A percentile compares a stretch with the other conserved stretches of the same genome.
phyloP scores from a whole-genome alignment of 1,140 invertebrate species.

The Chironomus striatipennis region DNA sequence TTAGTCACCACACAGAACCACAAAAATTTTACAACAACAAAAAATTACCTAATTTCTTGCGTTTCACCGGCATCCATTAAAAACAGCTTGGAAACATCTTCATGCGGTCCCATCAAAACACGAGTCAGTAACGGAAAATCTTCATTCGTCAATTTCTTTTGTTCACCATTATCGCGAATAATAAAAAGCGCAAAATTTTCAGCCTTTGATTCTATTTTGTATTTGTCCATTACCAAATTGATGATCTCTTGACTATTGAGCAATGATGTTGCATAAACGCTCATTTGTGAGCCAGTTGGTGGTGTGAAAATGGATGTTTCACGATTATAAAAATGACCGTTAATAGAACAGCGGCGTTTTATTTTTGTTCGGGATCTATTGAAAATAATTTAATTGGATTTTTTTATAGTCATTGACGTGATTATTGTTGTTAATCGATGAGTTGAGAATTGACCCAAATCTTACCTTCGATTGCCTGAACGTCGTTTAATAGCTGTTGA shows the following conservation, averaged over 20 bases:
- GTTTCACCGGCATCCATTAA: slow-evolving; percentile 67
- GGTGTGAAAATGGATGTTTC: slow-evolving; percentile 84
- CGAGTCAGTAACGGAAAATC: slow-evolving; percentile 72
- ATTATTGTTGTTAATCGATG: no score
- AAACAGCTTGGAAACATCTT: slow-evolving; percentile 71
- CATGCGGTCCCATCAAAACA: slow-evolving; percentile 70
- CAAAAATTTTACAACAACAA: slow-evolving; percentile 19
- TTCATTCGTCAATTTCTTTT: slow-evolving; percentile 61
- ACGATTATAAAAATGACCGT: slow-evolving; percentile 80
- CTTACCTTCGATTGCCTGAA: slow-evolving; percentile 52
- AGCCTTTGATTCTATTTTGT: slow-evolving; percentile 72
- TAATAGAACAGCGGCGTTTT: slow-evolving; percentile 73
- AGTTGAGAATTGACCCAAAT: slow-evolving; percentile 15
- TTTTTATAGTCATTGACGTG: not conserved
- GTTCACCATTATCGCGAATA: slow-evolving; percentile 75
- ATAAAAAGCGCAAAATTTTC: slow-evolving; percentile 75
- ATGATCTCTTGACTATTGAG: slow-evolving; percentile 75
- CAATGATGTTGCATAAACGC: slow-evolving; percentile 74
- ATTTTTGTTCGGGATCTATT: slow-evolving; percentile 55
- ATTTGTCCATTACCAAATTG: slow-evolving; percentile 77
- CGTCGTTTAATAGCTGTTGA: slow-evolving; percentile 61
- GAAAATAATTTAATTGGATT: slow-evolving; percentile 20
- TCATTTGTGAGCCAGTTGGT: slow-evolving; percentile 74
- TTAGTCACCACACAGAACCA: no score
- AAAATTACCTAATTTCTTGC: slow-evolving; percentile 54